These are phyloP conservation scores for Crocidura indochinensis DNA, from an alignment of 2,797 vertebrate species.

Conservation along the genomic window DNA sequence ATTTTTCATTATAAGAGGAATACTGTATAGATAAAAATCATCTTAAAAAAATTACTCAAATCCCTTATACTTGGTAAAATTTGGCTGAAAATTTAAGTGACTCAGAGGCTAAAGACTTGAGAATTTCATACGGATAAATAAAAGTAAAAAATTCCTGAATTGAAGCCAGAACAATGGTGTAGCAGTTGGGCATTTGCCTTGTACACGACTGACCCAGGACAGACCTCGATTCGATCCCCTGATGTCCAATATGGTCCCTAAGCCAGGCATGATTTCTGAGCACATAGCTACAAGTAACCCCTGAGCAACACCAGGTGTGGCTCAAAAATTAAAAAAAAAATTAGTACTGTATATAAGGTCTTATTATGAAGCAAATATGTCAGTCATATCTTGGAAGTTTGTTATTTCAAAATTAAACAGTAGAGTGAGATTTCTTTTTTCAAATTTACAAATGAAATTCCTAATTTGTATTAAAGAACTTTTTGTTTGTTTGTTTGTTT, in stretches of 20 bases:
- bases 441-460: slow-evolving; percentile 9
- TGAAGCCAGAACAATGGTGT: no score
- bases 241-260: no score
- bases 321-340: no score
- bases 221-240: no score
- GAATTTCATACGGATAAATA: neutral
- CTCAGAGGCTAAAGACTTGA: neutral
- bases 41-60: slow-evolving; percentile 18
- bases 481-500: no score
- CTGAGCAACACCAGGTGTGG: no score
- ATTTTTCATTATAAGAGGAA: slow-evolving; percentile 30
- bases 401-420: neutral
- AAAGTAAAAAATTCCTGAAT: neutral
- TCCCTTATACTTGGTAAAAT: slow-evolving; percentile 18
- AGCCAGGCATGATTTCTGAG: no score
- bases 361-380: neutral
- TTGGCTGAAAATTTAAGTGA: neutral
- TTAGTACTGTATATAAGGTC: no score
- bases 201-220: no score
- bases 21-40: slow-evolving; percentile 42
- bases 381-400: neutral
- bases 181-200: no score
- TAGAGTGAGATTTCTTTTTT: neutral
- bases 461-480: neutral
- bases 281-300: no score